A percentile compares a stretch with the other conserved stretches of the same genome.
phyloP scores from a whole-genome alignment of 2,888 invertebrate genomes.

The Salpingus planirostris region DNA sequence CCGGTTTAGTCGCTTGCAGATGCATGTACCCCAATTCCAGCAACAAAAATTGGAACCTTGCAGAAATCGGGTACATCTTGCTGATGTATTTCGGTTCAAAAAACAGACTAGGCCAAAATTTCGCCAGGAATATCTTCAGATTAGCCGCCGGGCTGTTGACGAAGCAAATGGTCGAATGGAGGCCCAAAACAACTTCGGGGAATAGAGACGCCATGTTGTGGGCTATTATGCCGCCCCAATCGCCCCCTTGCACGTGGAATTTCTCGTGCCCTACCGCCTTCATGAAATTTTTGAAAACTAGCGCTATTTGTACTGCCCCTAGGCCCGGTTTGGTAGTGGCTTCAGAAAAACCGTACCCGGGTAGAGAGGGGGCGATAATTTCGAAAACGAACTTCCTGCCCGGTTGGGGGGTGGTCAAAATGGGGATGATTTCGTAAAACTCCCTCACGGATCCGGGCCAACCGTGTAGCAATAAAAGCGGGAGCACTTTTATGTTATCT shows the following conservation, averaged over 20 bases:
- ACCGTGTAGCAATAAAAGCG: conserved; percentile 68
- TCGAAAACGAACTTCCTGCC: conserved; percentile 15
- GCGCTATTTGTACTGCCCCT: conserved; percentile 47
- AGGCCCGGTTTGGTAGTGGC: conserved; percentile 52
- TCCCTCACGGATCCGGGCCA: conserved; percentile 83
- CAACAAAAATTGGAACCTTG: conserved; percentile 36
- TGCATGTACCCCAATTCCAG: conserved; percentile 60
- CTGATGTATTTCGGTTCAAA: conserved; percentile 46
- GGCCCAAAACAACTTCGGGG: conserved; percentile 45
- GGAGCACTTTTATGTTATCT: conserved; percentile 41
- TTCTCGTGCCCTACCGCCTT: conserved; percentile 52
- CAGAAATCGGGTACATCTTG: conserved; percentile 46
- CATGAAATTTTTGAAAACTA: conserved; percentile 60
- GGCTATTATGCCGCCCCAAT: conserved; percentile 67
- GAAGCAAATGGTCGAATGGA: conserved; percentile 55
- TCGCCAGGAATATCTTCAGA: conserved; percentile 11
- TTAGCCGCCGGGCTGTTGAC: conserved; percentile 26
- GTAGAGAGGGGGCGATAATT: conserved; percentile 19
- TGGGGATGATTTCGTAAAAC: conserved; percentile 50
- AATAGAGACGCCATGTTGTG: conserved; percentile 52
- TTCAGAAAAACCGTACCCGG: conserved; percentile 35
- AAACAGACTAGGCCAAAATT: conserved; percentile 14
- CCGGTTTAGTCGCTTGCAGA: conserved; percentile 82
- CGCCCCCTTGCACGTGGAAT: conserved; percentile 69
- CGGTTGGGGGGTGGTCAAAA: conserved; percentile 10